Percentiles rank a stretch among this genome's conserved stretches.
These are phyloP conservation scores for Rhincodon typus DNA, from an alignment of 2,797 vertebrate species.

Conservation along the genomic window DNA sequence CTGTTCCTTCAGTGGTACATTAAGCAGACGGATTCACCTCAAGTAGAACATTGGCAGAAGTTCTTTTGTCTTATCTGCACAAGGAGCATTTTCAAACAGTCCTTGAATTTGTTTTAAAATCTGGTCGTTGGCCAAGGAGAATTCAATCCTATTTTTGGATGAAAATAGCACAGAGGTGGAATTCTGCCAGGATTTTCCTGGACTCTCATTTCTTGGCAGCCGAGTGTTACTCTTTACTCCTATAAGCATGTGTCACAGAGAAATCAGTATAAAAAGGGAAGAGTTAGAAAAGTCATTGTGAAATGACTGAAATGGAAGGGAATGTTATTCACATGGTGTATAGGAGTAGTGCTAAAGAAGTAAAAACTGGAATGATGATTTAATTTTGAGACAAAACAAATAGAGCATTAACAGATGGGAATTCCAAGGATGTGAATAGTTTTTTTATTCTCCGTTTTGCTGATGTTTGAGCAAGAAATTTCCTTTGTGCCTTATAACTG, in stretches of 20 bases:
- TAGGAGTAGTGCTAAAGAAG: not conserved
- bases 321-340: not conserved
- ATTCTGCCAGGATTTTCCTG: conserved; percentile 48
- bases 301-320: not conserved
- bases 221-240: conserved; percentile 50
- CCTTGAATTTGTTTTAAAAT: conserved; percentile 40
- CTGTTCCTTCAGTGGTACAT: not conserved
- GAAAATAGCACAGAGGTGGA: conserved; percentile 49
- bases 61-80: not conserved
- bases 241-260: conserved; percentile 42
- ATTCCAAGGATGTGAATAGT: not conserved
- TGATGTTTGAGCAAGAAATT: not conserved
- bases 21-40: not conserved
- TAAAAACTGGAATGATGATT: not conserved
- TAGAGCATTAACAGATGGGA: not conserved
- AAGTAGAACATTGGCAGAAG: not conserved
- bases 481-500: not conserved
- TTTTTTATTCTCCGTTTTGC: not conserved
- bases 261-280: conserved; percentile 30
- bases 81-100: conserved; percentile 43
- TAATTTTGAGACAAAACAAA: not conserved
- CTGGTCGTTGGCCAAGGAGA: conserved; percentile 53
- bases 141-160: conserved; percentile 62
- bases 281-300: not conserved
- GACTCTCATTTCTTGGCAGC: conserved; percentile 46